A percentile compares a stretch with the other conserved stretches of the same genome.
Evolutionary conservation across 2,888 invertebrate genomes (phyloP).

Genomic region (Halictus quadricinctus): DNA sequence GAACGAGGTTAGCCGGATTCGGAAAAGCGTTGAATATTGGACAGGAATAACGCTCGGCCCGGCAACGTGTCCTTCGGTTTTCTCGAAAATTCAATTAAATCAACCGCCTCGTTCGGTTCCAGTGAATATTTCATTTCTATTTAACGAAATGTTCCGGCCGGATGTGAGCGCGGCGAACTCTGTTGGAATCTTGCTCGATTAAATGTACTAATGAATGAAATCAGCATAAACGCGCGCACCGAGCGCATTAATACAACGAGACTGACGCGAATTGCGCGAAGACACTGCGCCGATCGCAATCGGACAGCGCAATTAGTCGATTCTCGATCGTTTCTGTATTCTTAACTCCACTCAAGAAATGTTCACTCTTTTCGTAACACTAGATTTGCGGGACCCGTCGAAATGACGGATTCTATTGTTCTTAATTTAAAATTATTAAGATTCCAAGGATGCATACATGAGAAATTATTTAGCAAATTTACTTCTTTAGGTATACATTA

Average conservation of each 20-base stretch:
- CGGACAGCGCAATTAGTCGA: neutral
- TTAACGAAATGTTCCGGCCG: slow-evolving; percentile 4
- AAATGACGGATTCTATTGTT: no score
- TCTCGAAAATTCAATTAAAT: slow-evolving; percentile 17
- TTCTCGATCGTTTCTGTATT: neutral
- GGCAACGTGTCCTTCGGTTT: slow-evolving; percentile 19
- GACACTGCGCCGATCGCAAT: neutral
- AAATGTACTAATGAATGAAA: neutral
- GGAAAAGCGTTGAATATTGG: neutral
- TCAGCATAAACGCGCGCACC: neutral
- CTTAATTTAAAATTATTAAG: no score
- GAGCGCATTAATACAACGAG: neutral
- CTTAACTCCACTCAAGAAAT: no score
- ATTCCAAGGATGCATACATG: no score
- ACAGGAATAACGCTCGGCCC: neutral
- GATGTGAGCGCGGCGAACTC: neutral
- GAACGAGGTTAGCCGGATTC: neutral
- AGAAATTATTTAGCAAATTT: no score
- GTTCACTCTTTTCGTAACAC: no score
- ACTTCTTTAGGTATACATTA: no score
- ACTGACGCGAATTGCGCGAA: neutral
- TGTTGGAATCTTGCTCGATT: slow-evolving; percentile 1
- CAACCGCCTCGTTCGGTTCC: slow-evolving; percentile 27
- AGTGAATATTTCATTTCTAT: slow-evolving; percentile 10
- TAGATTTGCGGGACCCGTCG: no score